Evolutionary conservation across 2,113 vertebrate genomes (phyloP).

Genomic region (Peromyscus leucopus): DNA sequence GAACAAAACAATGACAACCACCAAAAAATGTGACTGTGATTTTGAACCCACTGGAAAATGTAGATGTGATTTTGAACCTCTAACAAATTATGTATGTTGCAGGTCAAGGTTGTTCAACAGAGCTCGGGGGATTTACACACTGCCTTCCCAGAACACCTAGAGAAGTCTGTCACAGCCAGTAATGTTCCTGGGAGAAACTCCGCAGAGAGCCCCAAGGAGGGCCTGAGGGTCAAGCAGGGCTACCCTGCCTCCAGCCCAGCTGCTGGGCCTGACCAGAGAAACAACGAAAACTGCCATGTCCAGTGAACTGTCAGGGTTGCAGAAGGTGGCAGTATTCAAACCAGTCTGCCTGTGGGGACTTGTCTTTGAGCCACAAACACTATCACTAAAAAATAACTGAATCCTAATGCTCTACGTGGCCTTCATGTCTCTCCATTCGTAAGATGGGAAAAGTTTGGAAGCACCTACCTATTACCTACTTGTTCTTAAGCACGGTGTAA

Average conservation of each 20-base stretch:
- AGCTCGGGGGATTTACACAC: constrained; percentile 46
- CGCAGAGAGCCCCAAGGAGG: constrained; percentile 64
- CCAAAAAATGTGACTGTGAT: not conserved
- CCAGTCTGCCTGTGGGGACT: not conserved
- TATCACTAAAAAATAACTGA: not conserved
- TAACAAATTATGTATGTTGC: constrained; percentile 77
- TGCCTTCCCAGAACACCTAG: not conserved
- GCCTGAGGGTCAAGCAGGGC: constrained; percentile 16
- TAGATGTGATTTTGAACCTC: not conserved
- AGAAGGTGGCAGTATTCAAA: not conserved
- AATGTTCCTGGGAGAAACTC: constrained; percentile 70
- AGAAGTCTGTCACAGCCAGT: constrained; percentile 74
- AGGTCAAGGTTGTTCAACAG: constrained; percentile 78
- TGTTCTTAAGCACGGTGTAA: not conserved
- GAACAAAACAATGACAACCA: not conserved
- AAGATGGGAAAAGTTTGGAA: not conserved
- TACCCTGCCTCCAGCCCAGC: constrained; percentile 56
- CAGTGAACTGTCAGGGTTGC: constrained; percentile 85
- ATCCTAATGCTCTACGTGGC: not conserved
- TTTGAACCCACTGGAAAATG: not conserved
- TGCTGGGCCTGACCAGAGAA: constrained; percentile 75
- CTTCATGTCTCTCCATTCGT: not conserved
- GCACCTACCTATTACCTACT: not conserved
- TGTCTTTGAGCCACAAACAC: not conserved
- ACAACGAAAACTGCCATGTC: constrained; percentile 90